These are phyloP conservation scores for Gandaritis pyraliata DNA, from an alignment of 2,888 invertebrate genomes.

Conservation along the genomic window DNA sequence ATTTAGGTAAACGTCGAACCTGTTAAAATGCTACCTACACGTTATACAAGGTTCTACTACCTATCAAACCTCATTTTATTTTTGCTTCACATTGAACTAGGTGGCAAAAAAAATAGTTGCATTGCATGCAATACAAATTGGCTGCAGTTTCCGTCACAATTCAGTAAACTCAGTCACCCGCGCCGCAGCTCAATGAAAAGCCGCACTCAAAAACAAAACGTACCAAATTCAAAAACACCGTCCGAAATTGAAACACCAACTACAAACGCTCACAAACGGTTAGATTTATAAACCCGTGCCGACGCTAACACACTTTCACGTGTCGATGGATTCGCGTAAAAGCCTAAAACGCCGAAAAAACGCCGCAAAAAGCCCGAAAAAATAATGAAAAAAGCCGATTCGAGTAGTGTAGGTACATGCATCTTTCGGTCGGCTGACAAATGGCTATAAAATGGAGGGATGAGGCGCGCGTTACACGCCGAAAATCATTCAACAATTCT, in stretches of 20 bases:
- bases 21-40: no score
- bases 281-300: constrained; percentile 77
- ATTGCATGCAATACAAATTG: background rate
- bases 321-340: constrained; percentile 83
- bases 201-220: constrained; percentile 35
- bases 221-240: constrained; percentile 55
- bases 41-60: no score
- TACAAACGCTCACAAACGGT: constrained; percentile 58
- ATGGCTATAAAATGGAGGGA: constrained; percentile 79
- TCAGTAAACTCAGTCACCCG: constrained; percentile 12
- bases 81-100: no score
- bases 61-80: no score
- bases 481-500: constrained; percentile 82
- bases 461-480: constrained; percentile 66
- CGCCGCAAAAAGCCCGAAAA: constrained; percentile 54
- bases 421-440: constrained; percentile 82
- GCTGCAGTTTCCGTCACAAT: constrained; percentile 9
- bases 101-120: background rate
- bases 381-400: constrained; percentile 58
- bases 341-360: constrained; percentile 77
- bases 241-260: constrained; percentile 44
- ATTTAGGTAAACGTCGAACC: no score
- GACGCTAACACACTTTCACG: constrained; percentile 83
- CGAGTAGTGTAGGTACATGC: constrained; percentile 66
- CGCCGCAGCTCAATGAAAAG: constrained; percentile 23